Evolutionary conservation across 2,113 vertebrate species (phyloP), one percentile per base, ranked within the genome.

Genomic region (Elephantulus edwardii): DNA sequence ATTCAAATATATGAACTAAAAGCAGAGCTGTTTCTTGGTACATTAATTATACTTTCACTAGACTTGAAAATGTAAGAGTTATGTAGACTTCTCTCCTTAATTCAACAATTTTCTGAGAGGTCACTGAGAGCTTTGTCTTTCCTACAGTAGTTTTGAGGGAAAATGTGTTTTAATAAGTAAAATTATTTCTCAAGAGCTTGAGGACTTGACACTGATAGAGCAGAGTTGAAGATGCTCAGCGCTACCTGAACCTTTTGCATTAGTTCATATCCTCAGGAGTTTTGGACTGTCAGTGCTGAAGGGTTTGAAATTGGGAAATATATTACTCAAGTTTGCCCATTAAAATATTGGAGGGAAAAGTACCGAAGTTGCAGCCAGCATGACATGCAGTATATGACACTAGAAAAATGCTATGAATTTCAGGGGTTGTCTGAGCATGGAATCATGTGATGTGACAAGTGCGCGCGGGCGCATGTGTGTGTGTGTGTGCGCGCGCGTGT

Each of bases 81-180:
- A 87, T 79, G 38, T 81, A 91, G 93, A 92, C 91, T 87, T 95
- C 81, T 88, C 12, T 93, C 89, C 92, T 93, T 94, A 96, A 93
- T 93, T 94, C 94, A 94, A 95, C 90, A 83, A 74, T 94, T 94
- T 93, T 79, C 83, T 89, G 81, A 92, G 89, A 97, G 93, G 96
- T 95, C 90, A 95, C 88, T 83, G 68, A 93, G 95, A 93, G 71
- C 93, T 94, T 92, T 91, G 90, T 95, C 89, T 95, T 90, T 93
- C 33, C 48, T 86, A 58, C 64, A 76, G 52, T 79, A 88, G 89
- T 95, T 96, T 91, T 95, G 62, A 87, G 83, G 89, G 93, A 91
- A 96, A 96, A 95, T 92, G 90, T 66, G 94, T 95, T 96, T 95
- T 96, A 96, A 96, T 96, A 95, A 96, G 94, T 92, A 94, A 95